These are phyloP conservation scores for Actias luna DNA, from an alignment of 2,888 invertebrate genomes.

Conservation along the genomic window DNA sequence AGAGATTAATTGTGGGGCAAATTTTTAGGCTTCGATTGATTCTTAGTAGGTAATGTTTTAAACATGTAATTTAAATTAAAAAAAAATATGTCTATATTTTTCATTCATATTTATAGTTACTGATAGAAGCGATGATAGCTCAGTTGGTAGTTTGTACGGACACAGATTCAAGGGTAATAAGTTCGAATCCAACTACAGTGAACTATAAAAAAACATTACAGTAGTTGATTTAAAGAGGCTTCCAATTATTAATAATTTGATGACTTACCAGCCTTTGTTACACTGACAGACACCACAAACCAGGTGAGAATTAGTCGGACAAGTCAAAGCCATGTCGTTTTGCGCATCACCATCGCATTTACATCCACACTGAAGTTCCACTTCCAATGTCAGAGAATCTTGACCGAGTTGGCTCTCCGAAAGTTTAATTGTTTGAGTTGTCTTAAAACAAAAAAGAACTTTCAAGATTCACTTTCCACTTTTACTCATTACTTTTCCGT, in stretches of 20 bases:
- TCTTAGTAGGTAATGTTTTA: too few relatives aligned
- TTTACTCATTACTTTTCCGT: slow-evolving; percentile 16
- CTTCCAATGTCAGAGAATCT: slow-evolving; percentile 84
- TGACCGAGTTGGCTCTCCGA: slow-evolving; percentile 90
- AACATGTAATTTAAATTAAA: too few relatives aligned
- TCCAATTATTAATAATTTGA: not conserved
- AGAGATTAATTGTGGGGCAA: not conserved
- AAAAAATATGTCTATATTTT: too few relatives aligned
- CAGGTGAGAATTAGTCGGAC: slow-evolving; percentile 78
- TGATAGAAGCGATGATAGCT: too few relatives aligned
- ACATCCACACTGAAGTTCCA: slow-evolving; percentile 89
- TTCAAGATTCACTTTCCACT: slow-evolving; percentile 11
- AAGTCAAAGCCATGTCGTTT: slow-evolving; percentile 53
- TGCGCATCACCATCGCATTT: slow-evolving; percentile 75
- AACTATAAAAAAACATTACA: too few relatives aligned
- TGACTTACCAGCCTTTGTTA: slow-evolving; percentile 81
- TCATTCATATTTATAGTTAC: too few relatives aligned
- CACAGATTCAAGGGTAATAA: too few relatives aligned
- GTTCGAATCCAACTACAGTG: too few relatives aligned
- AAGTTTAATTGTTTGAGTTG: slow-evolving; percentile 80
- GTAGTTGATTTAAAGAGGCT: not conserved
- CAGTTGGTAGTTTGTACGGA: too few relatives aligned
- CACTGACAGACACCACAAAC: slow-evolving; percentile 85
- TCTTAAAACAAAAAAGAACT: slow-evolving; percentile 37
- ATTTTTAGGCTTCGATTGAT: not conserved